These are phyloP conservation scores for Diorhabda carinulata DNA, from an alignment of 1,140 invertebrate genomes.

Conservation along the genomic window DNA sequence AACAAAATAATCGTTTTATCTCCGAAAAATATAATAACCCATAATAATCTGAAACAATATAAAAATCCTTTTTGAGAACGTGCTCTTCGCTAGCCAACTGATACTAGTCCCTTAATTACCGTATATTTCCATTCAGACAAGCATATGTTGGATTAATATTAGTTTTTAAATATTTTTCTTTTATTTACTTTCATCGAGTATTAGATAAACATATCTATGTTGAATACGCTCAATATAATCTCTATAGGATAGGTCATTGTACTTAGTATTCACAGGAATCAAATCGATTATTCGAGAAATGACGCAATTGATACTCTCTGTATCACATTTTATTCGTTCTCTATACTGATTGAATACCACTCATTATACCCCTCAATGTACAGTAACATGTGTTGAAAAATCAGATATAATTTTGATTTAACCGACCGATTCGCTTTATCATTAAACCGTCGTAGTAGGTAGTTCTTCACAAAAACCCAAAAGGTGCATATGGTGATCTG, in stretches of 20 bases:
- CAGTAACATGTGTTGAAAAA: not conserved
- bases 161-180: not conserved
- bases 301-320: too few species aligned
- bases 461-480: not conserved
- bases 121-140: not conserved
- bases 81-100: not conserved
- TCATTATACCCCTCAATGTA: too few species aligned
- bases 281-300: too few species aligned
- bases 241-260: too few species aligned
- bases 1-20: not conserved
- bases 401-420: not conserved
- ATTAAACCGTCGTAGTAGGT: not conserved
- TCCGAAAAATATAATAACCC: not conserved
- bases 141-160: not conserved
- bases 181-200: not conserved
- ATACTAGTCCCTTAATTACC: not conserved
- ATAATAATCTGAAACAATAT: not conserved
- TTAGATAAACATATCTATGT: too few species aligned
- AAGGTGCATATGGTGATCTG: not conserved
- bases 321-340: too few species aligned
- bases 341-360: too few species aligned
- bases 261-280: too few species aligned
- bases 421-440: not conserved
- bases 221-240: too few species aligned
- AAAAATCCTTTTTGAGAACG: not conserved